phyloP scores from a whole-genome alignment of 2,113 vertebrate species.

The Elephantulus edwardii region DNA sequence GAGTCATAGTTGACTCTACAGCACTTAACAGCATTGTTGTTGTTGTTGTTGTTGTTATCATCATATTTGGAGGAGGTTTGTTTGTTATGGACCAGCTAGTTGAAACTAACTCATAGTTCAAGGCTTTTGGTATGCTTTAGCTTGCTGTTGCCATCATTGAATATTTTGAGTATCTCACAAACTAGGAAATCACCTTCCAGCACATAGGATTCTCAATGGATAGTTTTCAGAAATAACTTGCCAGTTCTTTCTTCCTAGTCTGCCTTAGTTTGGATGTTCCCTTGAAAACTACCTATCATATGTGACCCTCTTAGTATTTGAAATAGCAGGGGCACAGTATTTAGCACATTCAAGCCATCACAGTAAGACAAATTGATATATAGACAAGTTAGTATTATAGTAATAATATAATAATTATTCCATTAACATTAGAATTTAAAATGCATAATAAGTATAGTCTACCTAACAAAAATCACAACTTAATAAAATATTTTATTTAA shows the following conservation, averaged over 20 bases:
- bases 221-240: neutral
- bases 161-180: neutral
- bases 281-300: neutral
- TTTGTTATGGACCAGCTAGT: no score
- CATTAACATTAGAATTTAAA: neutral
- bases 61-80: no score
- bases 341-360: neutral
- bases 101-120: no score
- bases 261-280: neutral
- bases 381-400: neutral
- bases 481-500: neutral
- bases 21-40: no score
- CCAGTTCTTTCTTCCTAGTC: neutral
- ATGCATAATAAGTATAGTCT: neutral
- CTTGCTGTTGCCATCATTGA: neutral
- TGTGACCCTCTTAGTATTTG: neutral
- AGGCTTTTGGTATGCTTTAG: neutral
- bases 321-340: neutral
- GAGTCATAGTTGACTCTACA: no score
- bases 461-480: neutral
- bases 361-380: neutral
- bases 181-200: neutral
- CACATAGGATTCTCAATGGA: neutral
- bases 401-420: neutral
- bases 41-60: no score